A percentile compares a stretch with the other conserved stretches of the same genome.
phyloP scores from a whole-genome alignment of 2,888 invertebrate species.

The Xanthia togata region DNA sequence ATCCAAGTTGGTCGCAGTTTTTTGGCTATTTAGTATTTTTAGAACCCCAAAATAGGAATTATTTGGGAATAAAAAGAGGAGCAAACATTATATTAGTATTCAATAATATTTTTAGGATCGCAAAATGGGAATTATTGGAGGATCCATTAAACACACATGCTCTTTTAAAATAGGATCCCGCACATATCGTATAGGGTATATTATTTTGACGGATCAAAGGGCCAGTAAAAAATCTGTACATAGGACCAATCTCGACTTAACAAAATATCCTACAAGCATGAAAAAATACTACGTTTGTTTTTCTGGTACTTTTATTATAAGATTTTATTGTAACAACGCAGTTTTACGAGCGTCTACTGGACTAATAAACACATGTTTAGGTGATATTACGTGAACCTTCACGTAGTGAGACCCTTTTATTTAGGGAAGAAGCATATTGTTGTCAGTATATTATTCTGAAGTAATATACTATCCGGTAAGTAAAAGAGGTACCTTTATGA shows the following conservation, averaged over 20 bases:
- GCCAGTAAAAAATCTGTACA: neutral
- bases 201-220: neutral
- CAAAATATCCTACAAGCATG: neutral
- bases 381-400: slow-evolving; percentile 25
- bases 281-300: slow-evolving; percentile 27
- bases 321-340: slow-evolving; percentile 35
- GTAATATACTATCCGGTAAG: neutral
- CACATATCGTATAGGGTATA: no score
- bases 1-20: no score
- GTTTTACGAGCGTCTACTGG: slow-evolving; percentile 36
- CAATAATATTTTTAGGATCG: no score
- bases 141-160: no score
- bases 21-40: no score
- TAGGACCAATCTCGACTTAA: neutral
- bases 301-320: slow-evolving; percentile 36
- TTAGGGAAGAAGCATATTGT: slow-evolving; percentile 27
- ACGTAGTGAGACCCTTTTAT: slow-evolving; percentile 31
- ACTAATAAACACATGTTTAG: slow-evolving; percentile 47
- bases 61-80: no score
- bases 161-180: no score
- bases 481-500: neutral
- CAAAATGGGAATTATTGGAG: no score
- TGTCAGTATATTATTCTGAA: slow-evolving; percentile 5
- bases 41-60: no score
- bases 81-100: no score